Evolutionary conservation across 1,140 invertebrate genomes (phyloP).

Genomic region (Lutraria rhynchaena): DNA sequence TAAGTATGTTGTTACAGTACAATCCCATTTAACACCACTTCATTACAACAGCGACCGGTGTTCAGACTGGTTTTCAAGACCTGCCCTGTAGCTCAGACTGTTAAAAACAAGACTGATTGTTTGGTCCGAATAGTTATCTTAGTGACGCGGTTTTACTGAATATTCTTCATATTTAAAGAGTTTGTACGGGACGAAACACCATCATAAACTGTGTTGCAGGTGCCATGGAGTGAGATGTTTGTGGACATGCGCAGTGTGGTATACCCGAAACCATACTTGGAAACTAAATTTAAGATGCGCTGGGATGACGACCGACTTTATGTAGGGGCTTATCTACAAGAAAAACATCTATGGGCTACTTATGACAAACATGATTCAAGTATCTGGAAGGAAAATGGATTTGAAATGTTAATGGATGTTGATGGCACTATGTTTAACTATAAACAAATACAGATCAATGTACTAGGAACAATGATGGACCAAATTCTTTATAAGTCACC

Average conservation of each 20-base stretch:
- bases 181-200: neutral
- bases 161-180: too few relatives aligned
- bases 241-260: constrained; percentile 61
- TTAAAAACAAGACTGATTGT: too few relatives aligned
- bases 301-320: constrained; percentile 69
- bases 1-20: too few relatives aligned
- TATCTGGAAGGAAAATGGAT: constrained; percentile 40
- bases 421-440: constrained; percentile 53
- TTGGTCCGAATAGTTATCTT: too few relatives aligned
- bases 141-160: too few relatives aligned
- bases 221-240: constrained; percentile 65
- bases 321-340: constrained; percentile 67
- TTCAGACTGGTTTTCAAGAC: too few relatives aligned
- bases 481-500: constrained; percentile 37
- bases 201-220: constrained; percentile 1
- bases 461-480: constrained; percentile 52
- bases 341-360: constrained; percentile 66
- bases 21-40: too few relatives aligned
- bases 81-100: too few relatives aligned
- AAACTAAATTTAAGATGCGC: constrained; percentile 67
- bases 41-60: too few relatives aligned
- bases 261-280: constrained; percentile 58
- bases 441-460: constrained; percentile 55
- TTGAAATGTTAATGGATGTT: constrained; percentile 51
- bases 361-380: constrained; percentile 1